Base-by-base conservation (phyloP, 2,113 vertebrate species). In the Haplochromis vanheusdeni region DNA sequence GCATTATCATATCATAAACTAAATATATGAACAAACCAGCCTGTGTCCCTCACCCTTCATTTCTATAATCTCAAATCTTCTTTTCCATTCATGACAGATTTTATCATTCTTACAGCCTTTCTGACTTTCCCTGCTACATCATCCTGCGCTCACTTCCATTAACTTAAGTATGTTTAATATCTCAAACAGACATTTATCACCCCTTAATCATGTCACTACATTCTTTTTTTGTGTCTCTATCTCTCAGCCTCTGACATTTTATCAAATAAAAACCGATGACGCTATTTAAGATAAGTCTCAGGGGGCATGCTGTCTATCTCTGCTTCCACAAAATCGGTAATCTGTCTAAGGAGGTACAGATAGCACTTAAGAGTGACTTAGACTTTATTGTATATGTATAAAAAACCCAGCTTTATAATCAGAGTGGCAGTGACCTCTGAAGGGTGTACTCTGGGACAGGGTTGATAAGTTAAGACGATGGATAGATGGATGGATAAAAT, bases 1-100 rank as follows among this genome's bases (percentile, higher is more conserved):
- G 3, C 55, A 91, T 79, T 28, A 62, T 68, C 79, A 84, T 90
- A 82, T 93, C 89, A 92, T 93, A 86, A 91, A 68, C 40, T 23
- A 21, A 35, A 79, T 11, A 80, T 85, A 89, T 86, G 51, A 79
- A 86, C 80, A 90, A 84, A 91, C 81, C 70, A 37, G 54, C 4
- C 28, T 47, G 68, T 47, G n/a, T 77, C 42, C n/a, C 79, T 85
- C 70, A 23, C 26, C 65, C 31, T 47, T 89, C 60, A 52, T 81
- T 68, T 86, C 77, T 75, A 75, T 31, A 23, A 60, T 65, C 52
- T 80, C 19, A 17, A 40, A 68, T 19, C 7, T 31, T 3, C 17
- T 73, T 79, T 65, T 54, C 12, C 80, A 42, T 81, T 80, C 16
- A 70, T 54, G 55, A 23, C n/a, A 31, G 56, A 10, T 31, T 84